A percentile compares a stretch with the other conserved stretches of the same genome.
Evolutionary conservation across 2,113 vertebrate species (phyloP).

Genomic region (Labeo rohita): DNA sequence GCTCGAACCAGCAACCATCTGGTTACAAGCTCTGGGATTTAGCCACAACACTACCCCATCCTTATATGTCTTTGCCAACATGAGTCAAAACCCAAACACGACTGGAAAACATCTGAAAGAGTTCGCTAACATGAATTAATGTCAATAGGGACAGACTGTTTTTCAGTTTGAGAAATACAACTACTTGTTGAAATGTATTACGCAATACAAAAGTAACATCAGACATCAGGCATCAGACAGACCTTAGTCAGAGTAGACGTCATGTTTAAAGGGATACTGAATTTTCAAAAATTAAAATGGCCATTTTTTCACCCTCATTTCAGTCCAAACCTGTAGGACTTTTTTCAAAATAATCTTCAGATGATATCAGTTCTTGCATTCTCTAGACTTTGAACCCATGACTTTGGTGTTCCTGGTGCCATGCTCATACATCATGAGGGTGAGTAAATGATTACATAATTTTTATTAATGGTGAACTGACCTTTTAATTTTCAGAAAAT

Average conservation of each 20-base stretch:
- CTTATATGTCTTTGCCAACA: neutral
- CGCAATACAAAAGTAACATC: neutral
- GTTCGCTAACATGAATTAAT: neutral
- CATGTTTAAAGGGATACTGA: neutral
- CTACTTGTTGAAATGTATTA: neutral
- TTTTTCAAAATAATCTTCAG: neutral
- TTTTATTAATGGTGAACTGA: neutral
- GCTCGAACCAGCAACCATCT: neutral
- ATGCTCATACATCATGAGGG: neutral
- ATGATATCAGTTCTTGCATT: neutral
- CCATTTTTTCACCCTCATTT: neutral
- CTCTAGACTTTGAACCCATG: neutral
- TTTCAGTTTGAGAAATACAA: neutral
- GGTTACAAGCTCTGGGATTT: neutral
- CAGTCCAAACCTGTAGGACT: neutral
- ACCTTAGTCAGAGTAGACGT: neutral
- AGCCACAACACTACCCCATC: neutral
- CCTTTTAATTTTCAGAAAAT: neutral
- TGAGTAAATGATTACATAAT: neutral
- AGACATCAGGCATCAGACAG: neutral
- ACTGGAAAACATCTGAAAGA: neutral
- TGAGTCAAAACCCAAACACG: neutral
- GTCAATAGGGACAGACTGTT: neutral
- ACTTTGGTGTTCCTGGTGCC: neutral
- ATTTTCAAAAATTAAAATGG: neutral